A percentile compares a stretch with the other conserved stretches of the same genome.
These are phyloP conservation scores for Ectemnius continuus DNA, from an alignment of 2,888 invertebrate species.

Conservation along the genomic window DNA sequence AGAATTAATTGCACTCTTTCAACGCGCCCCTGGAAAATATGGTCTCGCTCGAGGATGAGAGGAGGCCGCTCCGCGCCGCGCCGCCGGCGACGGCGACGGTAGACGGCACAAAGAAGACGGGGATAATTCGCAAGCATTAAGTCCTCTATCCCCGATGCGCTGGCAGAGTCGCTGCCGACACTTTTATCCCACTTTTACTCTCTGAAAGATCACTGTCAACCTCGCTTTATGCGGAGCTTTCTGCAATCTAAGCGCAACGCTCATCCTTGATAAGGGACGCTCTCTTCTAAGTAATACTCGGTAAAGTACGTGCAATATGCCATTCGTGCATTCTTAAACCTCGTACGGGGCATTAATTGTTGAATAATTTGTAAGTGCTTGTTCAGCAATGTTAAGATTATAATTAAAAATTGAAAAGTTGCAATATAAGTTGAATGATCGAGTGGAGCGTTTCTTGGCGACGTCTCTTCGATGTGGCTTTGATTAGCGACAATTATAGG, in stretches of 20 bases:
- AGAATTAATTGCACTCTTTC: slow-evolving; percentile 17
- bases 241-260: no score
- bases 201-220: neutral
- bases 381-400: neutral
- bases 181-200: neutral
- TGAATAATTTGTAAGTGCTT: neutral
- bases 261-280: no score
- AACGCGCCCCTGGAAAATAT: slow-evolving; percentile 11
- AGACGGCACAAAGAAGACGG: no score
- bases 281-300: neutral
- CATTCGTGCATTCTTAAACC: neutral
- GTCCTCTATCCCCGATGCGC: no score
- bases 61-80: no score
- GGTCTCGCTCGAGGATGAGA: neutral
- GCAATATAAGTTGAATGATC: slow-evolving; percentile 12
- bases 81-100: no score
- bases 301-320: neutral
- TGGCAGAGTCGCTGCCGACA: neutral
- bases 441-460: slow-evolving; percentile 8
- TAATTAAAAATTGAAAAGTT: neutral
- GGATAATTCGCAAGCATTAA: no score
- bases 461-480: slow-evolving; percentile 25
- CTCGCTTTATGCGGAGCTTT: no score
- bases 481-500: slow-evolving; percentile 44
- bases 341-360: neutral